phyloP scores from a whole-genome alignment of 2,888 invertebrate species.

The Bimastos eiseni region DNA sequence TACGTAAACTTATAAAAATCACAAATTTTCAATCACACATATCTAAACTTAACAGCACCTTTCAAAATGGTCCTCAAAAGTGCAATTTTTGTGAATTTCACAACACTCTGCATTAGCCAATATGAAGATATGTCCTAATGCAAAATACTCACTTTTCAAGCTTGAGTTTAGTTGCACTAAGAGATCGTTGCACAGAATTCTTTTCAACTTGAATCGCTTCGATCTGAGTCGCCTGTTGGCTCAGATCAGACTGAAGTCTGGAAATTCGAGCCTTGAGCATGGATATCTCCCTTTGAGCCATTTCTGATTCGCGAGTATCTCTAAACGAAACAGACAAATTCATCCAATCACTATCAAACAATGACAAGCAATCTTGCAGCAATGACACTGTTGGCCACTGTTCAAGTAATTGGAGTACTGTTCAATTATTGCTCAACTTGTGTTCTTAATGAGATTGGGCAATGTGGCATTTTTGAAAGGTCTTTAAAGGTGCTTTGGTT shows the following conservation, averaged over 20 bases:
- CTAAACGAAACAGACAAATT: neutral
- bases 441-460: too few relatives aligned
- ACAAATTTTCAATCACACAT: neutral
- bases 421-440: too few relatives aligned
- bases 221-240: neutral
- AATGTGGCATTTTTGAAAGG: too few relatives aligned
- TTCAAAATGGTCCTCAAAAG: neutral
- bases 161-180: neutral
- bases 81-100: neutral
- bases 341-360: neutral
- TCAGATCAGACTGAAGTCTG: slow-evolving; percentile 13
- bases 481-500: neutral
- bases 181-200: neutral
- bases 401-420: too few relatives aligned
- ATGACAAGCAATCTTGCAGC: too few relatives aligned
- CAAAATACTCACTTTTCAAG: neutral
- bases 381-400: too few relatives aligned
- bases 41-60: neutral
- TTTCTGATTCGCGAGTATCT: neutral
- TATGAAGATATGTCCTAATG: neutral
- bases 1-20: too few relatives aligned
- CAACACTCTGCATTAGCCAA: neutral
- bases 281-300: slow-evolving; percentile 1
- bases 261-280: neutral
- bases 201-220: neutral